Base-by-base conservation (phyloP, 2,797 vertebrate genomes). In the Poeciliopsis presidionis region DNA sequence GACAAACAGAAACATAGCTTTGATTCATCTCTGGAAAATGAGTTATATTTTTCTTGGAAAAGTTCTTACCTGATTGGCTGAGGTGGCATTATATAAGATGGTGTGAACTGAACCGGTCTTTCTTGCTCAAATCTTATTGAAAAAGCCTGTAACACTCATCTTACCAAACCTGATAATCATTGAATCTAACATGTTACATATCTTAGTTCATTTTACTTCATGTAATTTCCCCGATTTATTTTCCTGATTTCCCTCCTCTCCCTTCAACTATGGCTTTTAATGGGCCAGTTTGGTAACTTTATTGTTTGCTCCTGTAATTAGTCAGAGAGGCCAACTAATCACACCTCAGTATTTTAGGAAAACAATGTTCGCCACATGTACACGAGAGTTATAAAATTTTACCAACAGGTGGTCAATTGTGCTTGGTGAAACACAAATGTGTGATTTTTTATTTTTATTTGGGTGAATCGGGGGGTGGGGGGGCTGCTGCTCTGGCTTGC, bases 251-350 rank as follows among this genome's bases (percentile, higher is more conserved):
- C 86, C 18, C 20, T 8, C 22, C 22, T 22, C 13, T n/a, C 43
- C 46, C 25, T 25, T 5, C 39, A 25, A 16, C 79, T 85, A 74
- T 51, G 47, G 78, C 80, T 82, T 73, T 53, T 90, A 91, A 89
- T 89, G 85, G 85, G 86, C 83, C 79, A 90, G 87, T 91, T 92
- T 83, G 71, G 74, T 80, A 79, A 81, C 83, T 84, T 67, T 61
- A 90, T 86, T 89, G 87, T 92, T 90, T 88, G 88, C 87, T 90
- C 85, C 90, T 90, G 90, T 81, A 87, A 88, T 80, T 83, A 78
- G 80, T 90, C 87, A 80, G 63, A 74, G 71, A 76, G 74, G 74
- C 81, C 88, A 84, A 76, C 84, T 86, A 81, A 91, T 87, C 65
- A 65, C 78, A 7, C 86, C 80, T 81, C 76, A 74, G 76, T 49